Evolutionary conservation across 1,140 invertebrate species (phyloP), one percentile per base, ranked within the genome.

Genomic region (Colletes gigas): DNA sequence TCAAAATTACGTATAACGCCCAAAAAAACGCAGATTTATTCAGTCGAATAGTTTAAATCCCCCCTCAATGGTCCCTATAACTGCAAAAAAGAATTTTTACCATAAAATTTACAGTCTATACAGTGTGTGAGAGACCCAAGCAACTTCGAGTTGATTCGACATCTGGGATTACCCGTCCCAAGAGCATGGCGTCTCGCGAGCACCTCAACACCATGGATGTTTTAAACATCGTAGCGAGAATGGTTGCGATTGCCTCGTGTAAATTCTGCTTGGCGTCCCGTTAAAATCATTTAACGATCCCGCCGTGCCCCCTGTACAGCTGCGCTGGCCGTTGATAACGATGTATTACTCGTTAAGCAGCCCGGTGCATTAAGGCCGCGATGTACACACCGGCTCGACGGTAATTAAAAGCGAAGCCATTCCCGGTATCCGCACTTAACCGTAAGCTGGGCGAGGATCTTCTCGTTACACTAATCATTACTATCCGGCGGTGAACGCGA

Each of bases 381-480:
- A 67, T 78, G 60, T 82, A 86, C 83, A 85, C 65, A 78, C 44
- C 54, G 54, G 83, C 57, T 73, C 52, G 78, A 41, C 66, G 83
- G 79, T 86, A 86, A 86, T 86, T 86, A 86, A 85, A 86, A 86
- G 83, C 74, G 67, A 21, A 85, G 80, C 75, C 84, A 86, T 86
- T 85, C 80, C 80, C 67, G 73, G 84, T 84, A 85, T 82, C 73
- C 79, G 83, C 70, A 59, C 83, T 86, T 85, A 79, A 77, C 74
- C 67, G 52, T 75, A 79, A 82, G 66, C 55, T 60, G 10, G 10
- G 55, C 73, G 47, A 52, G 75, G 75, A 71, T 85, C 83, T 85
- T 19, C 74, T 86, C 80, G 83, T 86, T 86, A 85, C 85, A 85
- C 83, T 85, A 83, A 86, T 86, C 83, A 86, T 86, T 85, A 72